Percentiles rank a stretch among this genome's conserved stretches.
Evolutionary conservation across 2,797 vertebrate species (phyloP).

Genomic region (Xenopus petersii): DNA sequence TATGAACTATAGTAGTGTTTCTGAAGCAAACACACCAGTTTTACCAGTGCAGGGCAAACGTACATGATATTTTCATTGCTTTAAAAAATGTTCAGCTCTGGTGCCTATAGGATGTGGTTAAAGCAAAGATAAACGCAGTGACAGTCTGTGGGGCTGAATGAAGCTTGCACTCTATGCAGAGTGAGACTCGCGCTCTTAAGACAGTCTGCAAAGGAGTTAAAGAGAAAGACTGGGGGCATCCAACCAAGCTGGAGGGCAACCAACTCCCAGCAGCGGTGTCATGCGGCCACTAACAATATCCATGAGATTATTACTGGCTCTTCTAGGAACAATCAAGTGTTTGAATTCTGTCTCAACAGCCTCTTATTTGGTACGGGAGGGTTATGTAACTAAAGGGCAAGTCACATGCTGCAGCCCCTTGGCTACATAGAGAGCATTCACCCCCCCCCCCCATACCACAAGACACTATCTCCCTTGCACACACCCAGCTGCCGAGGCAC

Average conservation of each 20-base stretch:
- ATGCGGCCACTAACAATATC: conserved; percentile 17
- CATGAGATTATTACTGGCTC: conserved; percentile 43
- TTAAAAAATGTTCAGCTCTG: no score
- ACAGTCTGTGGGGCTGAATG: no score
- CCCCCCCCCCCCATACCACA: no score
- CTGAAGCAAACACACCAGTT: no score
- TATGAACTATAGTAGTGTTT: no score
- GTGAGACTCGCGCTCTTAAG: no score
- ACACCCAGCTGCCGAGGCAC: background rate
- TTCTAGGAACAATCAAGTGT: conserved; percentile 60
- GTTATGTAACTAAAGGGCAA: conserved; percentile 21
- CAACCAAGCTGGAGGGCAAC: background rate
- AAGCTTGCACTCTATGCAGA: no score
- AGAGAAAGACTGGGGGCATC: background rate
- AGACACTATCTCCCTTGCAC: conserved; percentile 7
- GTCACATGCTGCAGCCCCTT: conserved; percentile 19
- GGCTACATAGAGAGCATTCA: background rate
- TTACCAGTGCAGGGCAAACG: no score
- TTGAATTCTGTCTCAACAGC: conserved; percentile 30
- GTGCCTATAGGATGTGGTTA: no score
- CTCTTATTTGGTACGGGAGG: conserved; percentile 8
- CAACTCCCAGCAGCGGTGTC: conserved; percentile 4
- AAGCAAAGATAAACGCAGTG: no score
- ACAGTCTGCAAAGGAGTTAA: background rate
- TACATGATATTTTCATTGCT: no score